A percentile compares a stretch with the other conserved stretches of the same genome.
These are phyloP conservation scores for Tamias sibiricus DNA, from an alignment of 2,113 vertebrate genomes.

Conservation along the genomic window DNA sequence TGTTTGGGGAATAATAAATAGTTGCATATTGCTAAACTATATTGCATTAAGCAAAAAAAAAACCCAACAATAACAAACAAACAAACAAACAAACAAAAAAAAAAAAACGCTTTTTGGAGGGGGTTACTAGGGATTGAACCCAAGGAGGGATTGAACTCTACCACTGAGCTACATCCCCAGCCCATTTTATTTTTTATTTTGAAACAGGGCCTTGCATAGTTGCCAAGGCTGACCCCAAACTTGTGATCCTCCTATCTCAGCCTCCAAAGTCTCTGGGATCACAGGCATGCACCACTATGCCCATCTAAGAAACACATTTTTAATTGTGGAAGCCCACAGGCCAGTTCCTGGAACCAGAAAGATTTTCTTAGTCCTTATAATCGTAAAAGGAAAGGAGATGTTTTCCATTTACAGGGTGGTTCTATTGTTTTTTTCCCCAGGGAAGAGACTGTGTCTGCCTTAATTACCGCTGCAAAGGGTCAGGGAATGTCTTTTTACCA, in stretches of 20 bases:
- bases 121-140: too few species aligned
- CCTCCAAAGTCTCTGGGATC: too few species aligned
- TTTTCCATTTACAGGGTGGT: not conserved
- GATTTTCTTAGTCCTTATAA: not conserved
- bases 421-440: not conserved
- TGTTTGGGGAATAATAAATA: not conserved
- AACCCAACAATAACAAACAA: too few species aligned
- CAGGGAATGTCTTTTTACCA: not conserved
- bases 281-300: too few species aligned
- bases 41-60: not conserved
- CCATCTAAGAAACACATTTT: not conserved
- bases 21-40: not conserved
- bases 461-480: not conserved
- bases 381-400: not conserved
- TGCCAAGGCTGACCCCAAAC: too few species aligned
- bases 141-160: too few species aligned
- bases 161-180: too few species aligned
- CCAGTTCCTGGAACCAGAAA: not conserved
- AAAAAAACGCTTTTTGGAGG: not conserved
- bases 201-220: too few species aligned
- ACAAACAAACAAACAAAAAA: too few species aligned
- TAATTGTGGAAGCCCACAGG: not conserved
- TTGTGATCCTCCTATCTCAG: too few species aligned
- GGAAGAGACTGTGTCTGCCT: not conserved
- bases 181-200: too few species aligned